Conservation (phyloP, 2,113 vertebrate genomes). For the Engraulis encrasicolus region DNA sequence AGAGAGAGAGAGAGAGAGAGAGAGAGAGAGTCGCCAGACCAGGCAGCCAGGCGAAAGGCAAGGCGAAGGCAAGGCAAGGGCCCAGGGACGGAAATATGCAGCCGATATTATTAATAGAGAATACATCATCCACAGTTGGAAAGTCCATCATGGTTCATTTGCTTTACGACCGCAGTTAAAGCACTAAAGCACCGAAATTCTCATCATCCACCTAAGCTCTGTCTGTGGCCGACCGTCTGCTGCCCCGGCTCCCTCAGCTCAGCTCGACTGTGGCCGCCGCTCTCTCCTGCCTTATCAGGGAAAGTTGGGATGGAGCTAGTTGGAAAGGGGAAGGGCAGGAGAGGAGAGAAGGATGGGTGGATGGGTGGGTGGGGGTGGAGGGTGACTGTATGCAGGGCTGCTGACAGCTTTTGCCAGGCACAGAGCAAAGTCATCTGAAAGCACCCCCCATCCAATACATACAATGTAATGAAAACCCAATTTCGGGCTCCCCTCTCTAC, state of each 20-base stretch:
- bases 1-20: too few relatives aligned
- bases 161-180: constrained; percentile 65
- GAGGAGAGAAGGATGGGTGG: too few relatives aligned
- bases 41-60: too few relatives aligned
- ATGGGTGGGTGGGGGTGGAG: too few relatives aligned
- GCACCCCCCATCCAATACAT: too few relatives aligned
- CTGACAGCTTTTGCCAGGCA: too few relatives aligned
- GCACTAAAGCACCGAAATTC: constrained; percentile 56
- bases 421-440: too few relatives aligned
- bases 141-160: constrained; percentile 56
- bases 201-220: constrained; percentile 41
- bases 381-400: too few relatives aligned
- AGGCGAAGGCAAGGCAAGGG: too few relatives aligned
- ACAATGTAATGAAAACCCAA: too few relatives aligned
- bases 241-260: not conserved
- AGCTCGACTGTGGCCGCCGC: too few relatives aligned
- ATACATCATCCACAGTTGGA: constrained; percentile 57
- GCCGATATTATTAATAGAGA: constrained; percentile 47
- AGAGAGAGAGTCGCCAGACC: not conserved
- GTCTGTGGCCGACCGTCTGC: not conserved
- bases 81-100: constrained; percentile 46
- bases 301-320: not conserved
- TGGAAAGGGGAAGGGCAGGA: not conserved
- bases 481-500: too few relatives aligned
- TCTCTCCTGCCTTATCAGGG: constrained; percentile 3